Conservation (phyloP, 2,797 vertebrate genomes). For the Kryptolebias ocellatus region DNA sequence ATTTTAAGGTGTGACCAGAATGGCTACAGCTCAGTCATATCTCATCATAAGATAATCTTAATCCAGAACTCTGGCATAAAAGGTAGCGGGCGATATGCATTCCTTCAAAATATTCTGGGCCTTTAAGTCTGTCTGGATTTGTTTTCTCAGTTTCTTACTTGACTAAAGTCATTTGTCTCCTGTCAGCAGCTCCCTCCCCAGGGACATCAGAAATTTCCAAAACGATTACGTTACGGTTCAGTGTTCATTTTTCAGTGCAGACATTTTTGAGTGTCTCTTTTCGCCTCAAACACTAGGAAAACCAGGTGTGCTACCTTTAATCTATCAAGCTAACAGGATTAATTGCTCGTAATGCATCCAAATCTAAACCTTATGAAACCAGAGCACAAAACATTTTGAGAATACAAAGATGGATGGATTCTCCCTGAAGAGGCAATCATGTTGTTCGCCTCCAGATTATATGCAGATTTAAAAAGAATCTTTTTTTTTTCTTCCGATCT, state of each 20-base stretch:
- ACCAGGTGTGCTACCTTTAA: neutral
- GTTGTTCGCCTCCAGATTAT: neutral
- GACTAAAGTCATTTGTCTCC: neutral
- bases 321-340: neutral
- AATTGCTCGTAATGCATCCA: neutral
- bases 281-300: slow-evolving; percentile 10
- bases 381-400: neutral
- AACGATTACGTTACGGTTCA: slow-evolving; percentile 18
- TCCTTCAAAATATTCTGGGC: too few species aligned
- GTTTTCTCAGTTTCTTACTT: slow-evolving; percentile 5
- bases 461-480: neutral
- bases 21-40: too few species aligned
- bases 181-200: slow-evolving; percentile 7
- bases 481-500: neutral
- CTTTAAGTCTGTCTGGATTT: slow-evolving; percentile 4
- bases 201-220: slow-evolving; percentile 15
- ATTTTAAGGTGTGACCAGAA: too few species aligned
- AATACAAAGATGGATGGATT: neutral
- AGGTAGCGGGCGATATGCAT: too few species aligned
- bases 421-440: neutral
- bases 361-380: neutral
- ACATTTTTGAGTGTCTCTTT: neutral
- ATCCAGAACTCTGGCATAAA: too few species aligned
- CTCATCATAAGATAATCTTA: too few species aligned
- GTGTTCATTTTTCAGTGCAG: slow-evolving; percentile 7